Conservation (phyloP, 2,113 vertebrate genomes). For the Vanacampus margaritifer region DNA sequence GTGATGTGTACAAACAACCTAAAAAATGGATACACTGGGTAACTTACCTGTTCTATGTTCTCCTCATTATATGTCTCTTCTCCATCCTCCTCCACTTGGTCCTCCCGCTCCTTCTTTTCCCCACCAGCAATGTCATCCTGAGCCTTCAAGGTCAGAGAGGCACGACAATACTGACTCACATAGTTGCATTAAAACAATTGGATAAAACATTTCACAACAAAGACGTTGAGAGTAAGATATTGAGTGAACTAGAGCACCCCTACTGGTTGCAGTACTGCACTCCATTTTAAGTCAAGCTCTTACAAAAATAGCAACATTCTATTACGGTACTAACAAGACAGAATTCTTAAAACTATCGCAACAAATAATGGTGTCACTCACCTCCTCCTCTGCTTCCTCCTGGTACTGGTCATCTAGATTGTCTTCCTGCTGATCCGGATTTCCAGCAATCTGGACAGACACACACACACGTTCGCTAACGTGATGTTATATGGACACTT, state of each 20-base stretch:
- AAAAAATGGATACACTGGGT: neutral
- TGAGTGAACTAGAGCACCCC: neutral
- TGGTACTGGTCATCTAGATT: constrained; percentile 92
- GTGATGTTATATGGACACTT: neutral
- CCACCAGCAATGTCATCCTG: constrained; percentile 87
- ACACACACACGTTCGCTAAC: neutral
- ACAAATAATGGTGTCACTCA: constrained; percentile 40
- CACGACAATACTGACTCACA: neutral
- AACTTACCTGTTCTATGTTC: constrained; percentile 80
- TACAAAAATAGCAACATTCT: too few species aligned
- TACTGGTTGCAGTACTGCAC: too few species aligned
- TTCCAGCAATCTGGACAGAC: constrained; percentile 85
- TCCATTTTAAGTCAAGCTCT: too few species aligned
- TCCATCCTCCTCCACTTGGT: constrained; percentile 68
- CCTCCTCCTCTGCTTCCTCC: constrained; percentile 94
- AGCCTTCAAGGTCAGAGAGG: constrained; percentile 64
- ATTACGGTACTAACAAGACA: too few species aligned
- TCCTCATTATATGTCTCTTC: constrained; percentile 87
- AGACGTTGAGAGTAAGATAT: neutral
- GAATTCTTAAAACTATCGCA: neutral
- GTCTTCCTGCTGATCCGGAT: constrained; percentile 97
- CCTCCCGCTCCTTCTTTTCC: constrained; percentile 76
- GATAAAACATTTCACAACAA: neutral
- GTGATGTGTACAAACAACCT: neutral
- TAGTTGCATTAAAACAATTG: neutral